Evolutionary conservation across 2,888 invertebrate species (phyloP).

Genomic region (Limnephilus lunatus): DNA sequence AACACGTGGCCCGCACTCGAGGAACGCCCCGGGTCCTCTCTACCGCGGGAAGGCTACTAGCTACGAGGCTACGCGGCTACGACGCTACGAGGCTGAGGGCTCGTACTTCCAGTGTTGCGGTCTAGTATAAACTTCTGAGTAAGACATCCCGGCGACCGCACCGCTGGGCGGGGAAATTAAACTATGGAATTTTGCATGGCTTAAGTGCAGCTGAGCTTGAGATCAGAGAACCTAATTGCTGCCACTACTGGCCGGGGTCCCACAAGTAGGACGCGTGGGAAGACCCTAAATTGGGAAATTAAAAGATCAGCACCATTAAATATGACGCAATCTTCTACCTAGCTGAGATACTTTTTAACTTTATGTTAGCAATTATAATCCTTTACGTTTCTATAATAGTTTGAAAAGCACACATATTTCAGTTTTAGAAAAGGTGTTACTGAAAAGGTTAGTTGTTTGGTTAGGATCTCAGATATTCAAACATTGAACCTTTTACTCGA

Average conservation of each 20-base stretch:
- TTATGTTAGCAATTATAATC: neutral
- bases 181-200: conserved; percentile 49
- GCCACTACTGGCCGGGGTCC: neutral
- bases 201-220: conserved; percentile 51
- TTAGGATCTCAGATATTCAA: conserved; percentile 2
- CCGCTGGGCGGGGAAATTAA: conserved; percentile 44
- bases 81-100: neutral
- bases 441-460: neutral
- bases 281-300: neutral
- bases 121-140: conserved; percentile 30
- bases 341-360: neutral
- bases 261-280: conserved; percentile 17
- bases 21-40: neutral
- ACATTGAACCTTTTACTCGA: neutral
- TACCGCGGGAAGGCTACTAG: neutral
- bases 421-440: neutral
- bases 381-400: neutral
- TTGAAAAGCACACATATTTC: neutral
- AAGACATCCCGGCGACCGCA: conserved; percentile 16
- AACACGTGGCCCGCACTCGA: neutral
- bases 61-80: neutral
- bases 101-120: conserved; percentile 4
- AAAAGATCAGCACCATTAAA: neutral
- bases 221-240: conserved; percentile 56
- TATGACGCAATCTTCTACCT: neutral